Evolutionary conservation across 2,888 invertebrate genomes (phyloP), one percentile per base, ranked within the genome.

Genomic region (Agonopterix alstromeriana): DNA sequence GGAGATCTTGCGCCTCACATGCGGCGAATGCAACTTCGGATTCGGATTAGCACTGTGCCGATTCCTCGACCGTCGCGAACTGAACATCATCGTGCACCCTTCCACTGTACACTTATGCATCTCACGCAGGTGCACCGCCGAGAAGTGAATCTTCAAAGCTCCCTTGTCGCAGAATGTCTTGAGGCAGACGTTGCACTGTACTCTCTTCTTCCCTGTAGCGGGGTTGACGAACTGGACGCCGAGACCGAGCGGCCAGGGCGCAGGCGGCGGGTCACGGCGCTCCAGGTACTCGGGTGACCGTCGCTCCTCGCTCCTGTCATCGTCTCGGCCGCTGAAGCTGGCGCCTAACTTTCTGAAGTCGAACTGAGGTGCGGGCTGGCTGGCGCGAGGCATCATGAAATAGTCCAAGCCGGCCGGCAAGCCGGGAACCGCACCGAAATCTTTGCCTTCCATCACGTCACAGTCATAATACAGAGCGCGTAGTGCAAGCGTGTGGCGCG

Each of bases 131-230:
- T 99, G 99, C 54, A 99, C 98, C 12, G 99, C 99, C 52, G 97
- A 98, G 82, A 98, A 98, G 80, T 99, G 99, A 48, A 99, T 99
- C 90, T 99, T 99, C 48, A 99, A 90, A 42, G 99, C 98, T 56
- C 98, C 98, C 87, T 99, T 99, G 88, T 99, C 99, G 91, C 99
- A 99, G 87, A 99, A 99, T 51, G 98, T 98, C 84, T 99, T 99
- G 58, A 98, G 91, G 82, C 99, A 99, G 53, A 98, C 97, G 76
- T 97, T 97, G 88, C 99, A 99, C 89, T 98, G 96, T 53, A 98
- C 98, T 65, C 98, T 92, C 75, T 98, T 98, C 90, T 98, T 98
- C 42, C 97, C 97, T 36, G 97, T 96, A 8, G 95, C 94, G 27
- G 97, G 96, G 81, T 96, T 96, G 66, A 96, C 95, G 73, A 95